Evolutionary conservation across 2,888 invertebrate species (phyloP).

Genomic region (Yponomeuta sedellus): DNA sequence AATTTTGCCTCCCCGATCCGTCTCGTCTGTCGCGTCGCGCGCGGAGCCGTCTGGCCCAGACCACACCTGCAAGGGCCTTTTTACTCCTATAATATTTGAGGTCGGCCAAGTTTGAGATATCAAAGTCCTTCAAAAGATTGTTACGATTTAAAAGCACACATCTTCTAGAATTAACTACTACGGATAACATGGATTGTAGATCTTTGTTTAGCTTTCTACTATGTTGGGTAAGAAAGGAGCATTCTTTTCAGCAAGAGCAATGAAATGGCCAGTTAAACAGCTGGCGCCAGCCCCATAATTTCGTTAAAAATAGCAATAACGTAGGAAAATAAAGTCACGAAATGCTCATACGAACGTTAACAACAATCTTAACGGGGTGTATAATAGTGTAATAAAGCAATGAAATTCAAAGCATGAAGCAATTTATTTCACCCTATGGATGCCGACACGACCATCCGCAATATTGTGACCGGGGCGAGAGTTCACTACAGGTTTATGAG

Average conservation of each 20-base stretch:
- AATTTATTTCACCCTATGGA: slow-evolving; percentile 30
- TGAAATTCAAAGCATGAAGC: slow-evolving; percentile 35
- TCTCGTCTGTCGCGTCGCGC: slow-evolving; percentile 19
- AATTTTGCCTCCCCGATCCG: slow-evolving; percentile 46
- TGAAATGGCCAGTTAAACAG: neutral
- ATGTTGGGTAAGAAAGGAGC: neutral
- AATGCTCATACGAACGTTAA: slow-evolving; percentile 26
- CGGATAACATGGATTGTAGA: neutral
- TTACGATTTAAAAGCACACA: neutral
- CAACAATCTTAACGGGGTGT: slow-evolving; percentile 33
- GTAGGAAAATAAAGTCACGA: slow-evolving; percentile 19
- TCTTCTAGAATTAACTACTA: neutral
- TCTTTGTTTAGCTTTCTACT: neutral
- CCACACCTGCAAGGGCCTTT: slow-evolving; percentile 17
- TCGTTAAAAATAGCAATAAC: slow-evolving; percentile 16
- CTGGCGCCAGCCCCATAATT: slow-evolving; percentile 9
- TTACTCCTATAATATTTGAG: neutral
- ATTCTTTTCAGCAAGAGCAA: neutral
- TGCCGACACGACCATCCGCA: slow-evolving; percentile 27
- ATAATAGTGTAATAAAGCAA: slow-evolving; percentile 34
- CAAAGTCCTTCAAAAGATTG: neutral
- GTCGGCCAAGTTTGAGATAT: neutral
- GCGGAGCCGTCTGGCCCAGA: slow-evolving; percentile 31
- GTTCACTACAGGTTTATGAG: neutral
- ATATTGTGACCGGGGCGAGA: slow-evolving; percentile 5